Base-by-base conservation (phyloP, 2,797 vertebrate species). In the Melanotaenia pygmaea region DNA sequence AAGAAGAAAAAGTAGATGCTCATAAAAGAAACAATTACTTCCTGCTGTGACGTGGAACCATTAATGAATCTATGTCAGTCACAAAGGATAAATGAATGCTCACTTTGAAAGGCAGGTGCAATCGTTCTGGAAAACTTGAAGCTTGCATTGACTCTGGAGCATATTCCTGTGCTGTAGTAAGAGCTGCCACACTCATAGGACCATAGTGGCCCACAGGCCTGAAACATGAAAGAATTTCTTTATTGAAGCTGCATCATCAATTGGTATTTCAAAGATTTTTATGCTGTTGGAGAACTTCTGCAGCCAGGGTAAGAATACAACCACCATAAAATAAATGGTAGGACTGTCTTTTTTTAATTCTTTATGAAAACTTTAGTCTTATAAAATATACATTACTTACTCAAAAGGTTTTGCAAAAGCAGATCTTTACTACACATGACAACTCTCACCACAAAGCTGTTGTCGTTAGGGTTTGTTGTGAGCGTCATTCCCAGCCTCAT, bases 171-270 rank as follows among this genome's bases (percentile, higher is more conserved):
- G 92, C 97, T 99, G 92, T 98, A 99, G 94, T 98, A 99, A 45
- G 98, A 99, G 86, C 97, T 99, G 59, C 98, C 98, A n/a, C 98
- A 99, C 89, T 99, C 97, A 0, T 99, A 98, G 20, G 98, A 97
- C 98, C 98, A 99, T 7, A 99, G 93, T 0, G 98, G 98, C 84
- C 98, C 98, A 93, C 98, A 99, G 30, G 97, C 97, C 98, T 99
- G 88, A 16, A 80, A 89, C 63, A 87, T 28, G 64, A 80, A 68
- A 70, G 9, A 74, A 81, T 73, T 43, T 53, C 64, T 74, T 78
- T 63, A 69, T 40, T 61, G n/a, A 59, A 56, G 53, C 32, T 82
- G 61, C 59, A 80, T 64, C 9, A 59, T 22, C 2, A 2, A 67
- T 45, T 64, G 74, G 58, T 24, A 58, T 68, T 58, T 71, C n/a